phyloP scores from a whole-genome alignment of 2,797 vertebrate species.

The Erpetoichthys calabaricus region DNA sequence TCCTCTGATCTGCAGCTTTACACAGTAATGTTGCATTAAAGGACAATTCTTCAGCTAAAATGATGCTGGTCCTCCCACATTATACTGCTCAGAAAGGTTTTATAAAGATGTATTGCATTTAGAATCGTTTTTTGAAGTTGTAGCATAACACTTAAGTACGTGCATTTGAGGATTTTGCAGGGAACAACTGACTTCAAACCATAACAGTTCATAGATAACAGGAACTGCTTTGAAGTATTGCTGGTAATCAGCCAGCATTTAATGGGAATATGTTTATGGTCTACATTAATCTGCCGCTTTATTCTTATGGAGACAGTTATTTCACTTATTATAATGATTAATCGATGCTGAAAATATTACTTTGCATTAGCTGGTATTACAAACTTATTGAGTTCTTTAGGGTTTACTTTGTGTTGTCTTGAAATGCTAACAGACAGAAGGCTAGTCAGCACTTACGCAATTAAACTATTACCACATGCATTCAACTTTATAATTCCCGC shows the following conservation, averaged over 20 bases:
- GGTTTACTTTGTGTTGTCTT: no score
- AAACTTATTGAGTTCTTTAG: no score
- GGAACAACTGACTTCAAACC: constrained; percentile 28
- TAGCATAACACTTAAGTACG: neutral
- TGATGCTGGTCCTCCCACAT: neutral
- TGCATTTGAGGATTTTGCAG: constrained; percentile 20
- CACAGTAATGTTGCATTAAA: neutral
- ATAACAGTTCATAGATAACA: constrained; percentile 35
- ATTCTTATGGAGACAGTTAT: constrained; percentile 27
- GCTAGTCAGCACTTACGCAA: no score
- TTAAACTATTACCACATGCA: no score
- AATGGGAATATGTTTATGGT: constrained; percentile 51
- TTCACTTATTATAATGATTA: constrained; percentile 22
- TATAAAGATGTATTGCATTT: constrained; percentile 1
- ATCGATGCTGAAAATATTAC: no score
- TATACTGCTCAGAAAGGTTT: neutral
- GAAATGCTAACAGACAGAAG: no score
- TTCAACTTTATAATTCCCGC: no score
- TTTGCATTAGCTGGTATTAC: no score
- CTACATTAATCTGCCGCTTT: constrained; percentile 32
- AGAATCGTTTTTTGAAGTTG: constrained; percentile 19
- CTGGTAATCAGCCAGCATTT: constrained; percentile 34
- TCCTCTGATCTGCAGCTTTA: neutral
- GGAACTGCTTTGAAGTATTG: constrained; percentile 35
- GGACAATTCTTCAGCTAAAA: constrained; percentile 2